Base-by-base conservation (phyloP, 2,113 vertebrate species). In the Bombycilla garrulus region DNA sequence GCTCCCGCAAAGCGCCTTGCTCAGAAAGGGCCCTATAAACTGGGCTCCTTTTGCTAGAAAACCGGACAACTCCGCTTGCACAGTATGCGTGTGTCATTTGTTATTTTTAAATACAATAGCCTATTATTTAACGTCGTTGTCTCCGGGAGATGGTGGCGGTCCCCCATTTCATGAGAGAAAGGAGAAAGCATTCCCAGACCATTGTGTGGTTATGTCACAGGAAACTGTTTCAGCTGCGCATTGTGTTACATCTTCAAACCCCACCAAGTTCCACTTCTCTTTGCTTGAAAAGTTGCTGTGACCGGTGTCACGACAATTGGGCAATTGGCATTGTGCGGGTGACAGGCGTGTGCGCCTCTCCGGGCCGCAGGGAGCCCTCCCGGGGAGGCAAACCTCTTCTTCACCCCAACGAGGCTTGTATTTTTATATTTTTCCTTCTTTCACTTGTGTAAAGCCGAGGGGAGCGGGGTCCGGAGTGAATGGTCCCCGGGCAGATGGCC, bases 81-180 rank as follows among this genome's bases (percentile, higher is more conserved):
- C 90, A 83, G 82, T 90, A 11, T 44, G 93, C 76, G 64, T 93
- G 90, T 94, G 90, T 50, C 85, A 83, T 88, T 93, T 91, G 94
- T 95, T 94, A 86, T 95, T 96, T 96, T 95, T 60, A 95, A 95
- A 74, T 92, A 95, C 95, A 95, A 93, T 94, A 86, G 93, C 14
- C 95, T 86, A 92, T 97, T 97, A 95, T 95, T 95, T 94, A 85
- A 93, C 28, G 25, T 90, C 86, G 64, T 67, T 92, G 93, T 92
- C 94, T 95, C 87, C 79, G 29, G 92, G 95, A 96, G 90, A 92
- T 83, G 94, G 82, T 97, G 87, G 90, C 85, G 64, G 72, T 76
- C 72, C 94, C 93, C 82, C 69, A 90, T 93, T 95, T 84, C 93
- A 92, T 60, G 93, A 86, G 31, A 92, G 90, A 90, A 78, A 96